A percentile compares a stretch with the other conserved stretches of the same genome.
phyloP scores from a whole-genome alignment of 2,113 vertebrate species.

The Rhipidura dahli region DNA sequence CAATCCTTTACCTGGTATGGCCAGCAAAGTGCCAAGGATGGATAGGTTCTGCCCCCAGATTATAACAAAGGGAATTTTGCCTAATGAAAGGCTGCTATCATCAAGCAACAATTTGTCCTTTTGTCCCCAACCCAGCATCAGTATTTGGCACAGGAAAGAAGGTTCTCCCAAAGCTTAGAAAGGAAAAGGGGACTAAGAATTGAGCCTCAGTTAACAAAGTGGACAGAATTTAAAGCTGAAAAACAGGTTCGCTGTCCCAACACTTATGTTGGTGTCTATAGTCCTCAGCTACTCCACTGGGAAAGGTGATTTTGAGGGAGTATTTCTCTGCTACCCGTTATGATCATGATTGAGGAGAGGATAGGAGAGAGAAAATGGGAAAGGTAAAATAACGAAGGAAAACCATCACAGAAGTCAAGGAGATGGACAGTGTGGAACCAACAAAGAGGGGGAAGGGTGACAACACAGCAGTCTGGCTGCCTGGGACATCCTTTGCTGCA shows the following conservation, averaged over 20 bases:
- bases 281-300: not conserved
- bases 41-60: fast-evolving
- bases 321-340: not conserved
- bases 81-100: not conserved
- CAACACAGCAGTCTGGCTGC: not conserved
- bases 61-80: not conserved
- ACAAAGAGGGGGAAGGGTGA: not conserved
- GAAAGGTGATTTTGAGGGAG: not conserved
- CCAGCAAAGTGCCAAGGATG: not conserved
- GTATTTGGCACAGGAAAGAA: not conserved
- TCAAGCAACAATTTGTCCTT: not conserved
- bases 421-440: not conserved
- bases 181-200: not conserved
- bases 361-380: not conserved
- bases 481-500: not conserved
- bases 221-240: not conserved
- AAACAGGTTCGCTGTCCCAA: not conserved
- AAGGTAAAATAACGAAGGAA: constrained; percentile 2
- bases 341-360: not conserved
- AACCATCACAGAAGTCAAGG: not conserved
- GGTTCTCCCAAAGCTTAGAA: not conserved
- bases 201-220: not conserved
- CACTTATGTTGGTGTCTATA: not conserved
- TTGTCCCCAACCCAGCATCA: not conserved
- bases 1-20: not conserved